A percentile compares a stretch with the other conserved stretches of the same genome.
Evolutionary conservation across 2,113 vertebrate genomes (phyloP).

Genomic region (Eulemur macaco): DNA sequence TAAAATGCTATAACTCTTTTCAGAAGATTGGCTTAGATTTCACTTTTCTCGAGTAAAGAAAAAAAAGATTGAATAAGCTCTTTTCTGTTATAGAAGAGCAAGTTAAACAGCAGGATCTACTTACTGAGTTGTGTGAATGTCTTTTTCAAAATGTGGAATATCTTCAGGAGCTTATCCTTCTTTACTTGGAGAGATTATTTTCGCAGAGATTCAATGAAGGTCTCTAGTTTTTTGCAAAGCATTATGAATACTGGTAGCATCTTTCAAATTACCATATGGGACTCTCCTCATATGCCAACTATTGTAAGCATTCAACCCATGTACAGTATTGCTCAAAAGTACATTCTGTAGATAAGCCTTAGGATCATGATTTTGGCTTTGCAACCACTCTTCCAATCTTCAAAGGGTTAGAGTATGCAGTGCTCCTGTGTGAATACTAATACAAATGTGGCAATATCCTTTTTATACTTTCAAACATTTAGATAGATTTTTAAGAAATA

Average conservation of each 20-base stretch:
- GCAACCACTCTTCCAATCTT: neutral
- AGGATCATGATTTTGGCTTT: neutral
- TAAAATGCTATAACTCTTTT: constrained; percentile 41
- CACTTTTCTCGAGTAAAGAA: neutral
- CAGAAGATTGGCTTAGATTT: constrained; percentile 19
- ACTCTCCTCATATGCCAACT: neutral
- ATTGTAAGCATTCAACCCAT: neutral
- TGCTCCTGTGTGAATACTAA: neutral
- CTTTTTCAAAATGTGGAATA: neutral
- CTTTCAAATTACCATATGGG: neutral
- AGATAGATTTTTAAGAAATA: neutral
- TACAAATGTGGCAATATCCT: neutral
- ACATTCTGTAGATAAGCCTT: neutral
- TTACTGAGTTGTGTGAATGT: neutral
- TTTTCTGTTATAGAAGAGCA: neutral
- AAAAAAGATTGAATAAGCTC: neutral
- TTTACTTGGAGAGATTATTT: constrained; percentile 43
- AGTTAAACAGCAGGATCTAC: constrained; percentile 20
- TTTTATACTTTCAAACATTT: neutral
- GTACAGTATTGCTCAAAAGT: neutral
- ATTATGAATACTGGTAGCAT: neutral
- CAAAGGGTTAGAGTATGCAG: neutral
- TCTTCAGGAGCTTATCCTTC: constrained; percentile 8
- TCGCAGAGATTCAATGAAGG: neutral
- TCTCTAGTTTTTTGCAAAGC: neutral